These are phyloP conservation scores for Yponomeuta evonymella DNA, from an alignment of 2,888 invertebrate species.

Conservation along the genomic window DNA sequence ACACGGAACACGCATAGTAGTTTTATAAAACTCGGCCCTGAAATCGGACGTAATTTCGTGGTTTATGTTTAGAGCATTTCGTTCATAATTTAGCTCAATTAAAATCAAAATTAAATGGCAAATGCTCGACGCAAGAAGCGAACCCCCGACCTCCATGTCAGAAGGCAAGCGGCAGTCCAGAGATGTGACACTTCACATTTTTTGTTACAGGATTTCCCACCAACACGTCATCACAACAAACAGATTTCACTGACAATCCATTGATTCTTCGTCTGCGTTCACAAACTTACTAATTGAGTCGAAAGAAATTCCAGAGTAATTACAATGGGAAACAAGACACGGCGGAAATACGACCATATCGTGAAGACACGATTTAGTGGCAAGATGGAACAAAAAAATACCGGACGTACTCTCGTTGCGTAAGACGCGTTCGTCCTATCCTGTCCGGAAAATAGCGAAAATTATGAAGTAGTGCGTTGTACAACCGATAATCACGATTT, in stretches of 20 bases:
- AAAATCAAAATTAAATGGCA: no score
- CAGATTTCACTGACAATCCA: neutral
- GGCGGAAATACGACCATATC: neutral
- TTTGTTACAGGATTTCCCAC: neutral
- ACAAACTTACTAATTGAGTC: neutral
- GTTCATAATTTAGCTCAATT: no score
- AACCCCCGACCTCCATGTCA: no score
- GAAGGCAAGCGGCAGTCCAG: neutral
- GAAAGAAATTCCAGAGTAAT: constrained; percentile 3
- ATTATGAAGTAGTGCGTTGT: no score
- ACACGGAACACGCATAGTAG: no score
- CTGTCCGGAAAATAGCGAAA: neutral
- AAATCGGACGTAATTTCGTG: no score
- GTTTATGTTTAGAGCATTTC: no score
- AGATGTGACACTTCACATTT: neutral
- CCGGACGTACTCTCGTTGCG: neutral
- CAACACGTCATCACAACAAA: neutral
- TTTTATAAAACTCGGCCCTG: no score
- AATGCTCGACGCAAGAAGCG: no score
- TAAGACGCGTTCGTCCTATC: neutral
- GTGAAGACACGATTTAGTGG: neutral
- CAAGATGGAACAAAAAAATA: neutral
- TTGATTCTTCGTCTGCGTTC: neutral
- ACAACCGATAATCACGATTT: no score
- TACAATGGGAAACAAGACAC: neutral